Base-by-base conservation (phyloP, 2,888 invertebrate species). In the Leptopterna dolabrata region DNA sequence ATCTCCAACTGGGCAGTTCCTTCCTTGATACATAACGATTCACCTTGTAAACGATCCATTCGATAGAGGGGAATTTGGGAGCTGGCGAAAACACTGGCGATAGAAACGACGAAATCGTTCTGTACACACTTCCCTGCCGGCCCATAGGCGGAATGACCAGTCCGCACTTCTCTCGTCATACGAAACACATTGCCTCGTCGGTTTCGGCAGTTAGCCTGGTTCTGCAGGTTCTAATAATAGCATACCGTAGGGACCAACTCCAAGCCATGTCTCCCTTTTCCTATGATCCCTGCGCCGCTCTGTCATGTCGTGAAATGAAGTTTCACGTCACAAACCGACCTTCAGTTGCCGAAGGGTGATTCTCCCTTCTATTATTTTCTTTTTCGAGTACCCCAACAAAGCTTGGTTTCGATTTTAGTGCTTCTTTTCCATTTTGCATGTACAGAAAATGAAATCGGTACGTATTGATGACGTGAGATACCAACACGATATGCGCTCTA, bases 161-260 rank as follows among this genome's bases (percentile, higher is more conserved):
- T 24, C 24, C 63, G 27, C 63, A 24, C 63, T 63, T 63, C 24
- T 27, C 27, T 27, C 27, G 63, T 63, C 63, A 63, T 63, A 27
- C 24, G 24, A 27, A 63, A 63, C 63, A 63, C 63, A 27, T 19
- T 63, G 3, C 24, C 24, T 19, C 24, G 16, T 63, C 63, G 19
- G 63, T 19, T 63, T 73, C 73, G 73, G 36, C 71, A 73, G 73
- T 73, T 73, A 73, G 73, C 41, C 36, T 36, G 73, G 73, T 73
- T 73, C 16, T 73, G 73, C 36, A n/a, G 41, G 73, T 73, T 70
- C 73, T 30, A 73, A 73, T 73, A 73, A 73, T 73, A 36, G 73
- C n/a, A 36, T 36, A 16, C 36, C 30, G 36, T n/a, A 19, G 73
- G 73, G 73, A 19, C 36, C 36, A 4, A 9, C n/a, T 51, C 4